Evolutionary conservation across 2,113 vertebrate species (phyloP), one percentile per base, ranked within the genome.

Genomic region (Hippocampus comes): DNA sequence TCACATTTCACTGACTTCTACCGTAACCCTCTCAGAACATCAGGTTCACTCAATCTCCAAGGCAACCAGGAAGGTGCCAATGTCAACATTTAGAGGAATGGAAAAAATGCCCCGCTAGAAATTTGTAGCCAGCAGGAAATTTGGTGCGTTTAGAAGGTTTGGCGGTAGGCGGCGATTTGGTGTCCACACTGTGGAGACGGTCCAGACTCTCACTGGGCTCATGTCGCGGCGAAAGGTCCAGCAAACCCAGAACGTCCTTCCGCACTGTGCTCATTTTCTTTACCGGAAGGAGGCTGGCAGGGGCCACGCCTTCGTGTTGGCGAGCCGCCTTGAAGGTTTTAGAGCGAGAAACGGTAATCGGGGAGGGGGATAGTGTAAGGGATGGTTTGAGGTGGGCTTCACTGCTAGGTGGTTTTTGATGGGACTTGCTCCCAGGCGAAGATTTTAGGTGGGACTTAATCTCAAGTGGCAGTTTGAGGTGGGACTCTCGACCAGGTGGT

Each of bases 11-110:
- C 34, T 41, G 57, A n/a, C 9, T 51, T 21, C 25, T 17, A 67
- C 53, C 41, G 42, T 71, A 34, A 15, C 38, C 63, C 43, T 23
- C 63, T 23, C 41, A 25, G 41, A 43, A 42, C 41, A 65, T 25
- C 38, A 23, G 38, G 63, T 23, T n/a, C 63, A 14, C 4, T 8
- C 41, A 43, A 68, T 68, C 70, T 71, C 23, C 67, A 18, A 14
- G 68, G 27, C 17, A 59, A 72, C 63, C 41, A 8, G 9, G 20
- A 4, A n/a, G 38, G 20, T 11, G 41, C 53, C 9, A 25, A 46
- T 42, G 73, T 91, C 86, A 99, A 82, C 97, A 99, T 88, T 99
- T 99, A 68, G 97, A 98, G 18, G 97, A 97, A 38, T 96, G 97
- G 75, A 97, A 97, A 78, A 98, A 96, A 73, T 95, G 93, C 77